Conservation (phyloP, 1,140 invertebrate species). For the Temnothorax longispinosus region DNA sequence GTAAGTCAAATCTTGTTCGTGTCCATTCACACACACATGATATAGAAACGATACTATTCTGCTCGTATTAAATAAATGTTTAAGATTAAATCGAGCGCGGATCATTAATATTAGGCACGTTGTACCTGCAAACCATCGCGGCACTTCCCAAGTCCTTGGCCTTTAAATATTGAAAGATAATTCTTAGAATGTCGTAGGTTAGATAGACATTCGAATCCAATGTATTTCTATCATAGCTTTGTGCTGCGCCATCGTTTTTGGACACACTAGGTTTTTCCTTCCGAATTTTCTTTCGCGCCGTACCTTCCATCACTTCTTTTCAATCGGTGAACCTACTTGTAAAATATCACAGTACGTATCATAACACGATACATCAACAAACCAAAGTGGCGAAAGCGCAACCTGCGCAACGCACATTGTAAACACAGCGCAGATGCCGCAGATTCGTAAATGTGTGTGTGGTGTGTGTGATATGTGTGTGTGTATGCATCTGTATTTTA, state of each 20-base stretch:
- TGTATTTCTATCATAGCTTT: not conserved
- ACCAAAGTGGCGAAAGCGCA: not conserved
- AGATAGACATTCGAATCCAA: conserved; percentile 53
- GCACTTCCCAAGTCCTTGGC: conserved; percentile 74
- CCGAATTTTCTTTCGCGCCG: conserved; percentile 21
- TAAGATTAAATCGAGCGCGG: not conserved
- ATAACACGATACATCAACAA: not conserved
- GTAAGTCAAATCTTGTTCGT: not conserved
- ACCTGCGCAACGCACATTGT: not conserved
- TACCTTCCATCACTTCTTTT: conserved; percentile 27
- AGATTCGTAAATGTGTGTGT: not conserved
- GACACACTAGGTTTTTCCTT: not conserved
- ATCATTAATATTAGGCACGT: not conserved
- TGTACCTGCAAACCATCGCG: conserved; percentile 80
- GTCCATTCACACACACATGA: not conserved
- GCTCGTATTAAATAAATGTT: not conserved
- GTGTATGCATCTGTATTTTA: too few species aligned
- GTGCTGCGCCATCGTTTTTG: not conserved
- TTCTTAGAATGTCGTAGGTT: conserved; percentile 80
- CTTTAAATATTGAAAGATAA: conserved; percentile 80
- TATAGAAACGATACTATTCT: not conserved
- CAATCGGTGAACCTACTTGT: not conserved
- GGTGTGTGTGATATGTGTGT: not conserved
- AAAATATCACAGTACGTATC: not conserved
- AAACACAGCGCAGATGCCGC: not conserved